Conservation (phyloP, 2,888 invertebrate genomes). For the Torymus auratus region DNA sequence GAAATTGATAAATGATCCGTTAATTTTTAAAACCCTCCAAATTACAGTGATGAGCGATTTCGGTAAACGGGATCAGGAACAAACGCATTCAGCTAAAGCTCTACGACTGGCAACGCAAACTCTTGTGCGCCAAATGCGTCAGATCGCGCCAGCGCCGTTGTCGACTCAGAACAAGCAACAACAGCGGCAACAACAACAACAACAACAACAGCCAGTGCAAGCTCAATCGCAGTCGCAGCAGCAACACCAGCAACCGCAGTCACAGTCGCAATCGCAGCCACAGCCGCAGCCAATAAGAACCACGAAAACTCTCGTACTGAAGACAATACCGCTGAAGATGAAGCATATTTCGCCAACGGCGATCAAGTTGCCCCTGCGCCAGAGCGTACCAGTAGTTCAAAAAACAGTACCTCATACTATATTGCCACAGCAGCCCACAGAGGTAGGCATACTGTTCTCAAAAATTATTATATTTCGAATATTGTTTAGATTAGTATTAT, state of each 20-base stretch:
- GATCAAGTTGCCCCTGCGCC: constrained; percentile 71
- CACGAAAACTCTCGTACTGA: constrained; percentile 73
- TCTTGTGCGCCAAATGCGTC: constrained; percentile 70
- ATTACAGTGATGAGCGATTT: constrained; percentile 53
- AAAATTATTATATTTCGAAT: no score
- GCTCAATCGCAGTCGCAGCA: constrained; percentile 54
- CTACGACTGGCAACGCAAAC: constrained; percentile 71
- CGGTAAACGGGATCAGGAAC: constrained; percentile 46
- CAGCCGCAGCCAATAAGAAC: constrained; percentile 64
- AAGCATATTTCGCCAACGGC: constrained; percentile 72
- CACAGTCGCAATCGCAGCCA: constrained; percentile 54
- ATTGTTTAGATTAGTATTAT: no score
- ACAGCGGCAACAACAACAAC: constrained; percentile 58
- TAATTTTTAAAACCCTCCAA: not conserved
- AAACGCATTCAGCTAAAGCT: constrained; percentile 63
- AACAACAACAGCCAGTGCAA: constrained; percentile 57
- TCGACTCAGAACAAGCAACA: constrained; percentile 61
- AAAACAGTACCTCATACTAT: constrained; percentile 54
- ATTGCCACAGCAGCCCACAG: constrained; percentile 72
- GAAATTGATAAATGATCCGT: no score
- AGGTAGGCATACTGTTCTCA: constrained; percentile 45
- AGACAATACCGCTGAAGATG: constrained; percentile 73
- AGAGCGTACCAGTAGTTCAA: constrained; percentile 59
- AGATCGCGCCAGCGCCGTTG: constrained; percentile 67
- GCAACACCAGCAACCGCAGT: constrained; percentile 61